Conservation (phyloP, 2,888 invertebrate genomes). For the Melinaea menophilus region DNA sequence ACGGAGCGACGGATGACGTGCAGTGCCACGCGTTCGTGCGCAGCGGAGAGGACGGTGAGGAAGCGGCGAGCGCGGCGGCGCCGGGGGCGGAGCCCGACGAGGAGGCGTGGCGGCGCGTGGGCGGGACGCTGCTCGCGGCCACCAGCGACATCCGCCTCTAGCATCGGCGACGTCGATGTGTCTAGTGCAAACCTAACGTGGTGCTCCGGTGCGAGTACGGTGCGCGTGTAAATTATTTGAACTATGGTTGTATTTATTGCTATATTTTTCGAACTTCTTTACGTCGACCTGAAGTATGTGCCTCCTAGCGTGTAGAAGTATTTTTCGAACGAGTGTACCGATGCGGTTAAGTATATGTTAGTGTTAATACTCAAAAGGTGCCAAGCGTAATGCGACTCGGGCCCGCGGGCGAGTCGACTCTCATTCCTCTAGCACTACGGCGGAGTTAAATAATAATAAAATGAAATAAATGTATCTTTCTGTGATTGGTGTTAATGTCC, state of each 20-base stretch:
- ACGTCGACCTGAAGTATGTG: slow-evolving; percentile 66
- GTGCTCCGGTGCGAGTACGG: slow-evolving; percentile 25
- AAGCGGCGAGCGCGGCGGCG: slow-evolving; percentile 25
- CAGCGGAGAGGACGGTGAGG: slow-evolving; percentile 34
- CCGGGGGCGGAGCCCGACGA: slow-evolving; percentile 28
- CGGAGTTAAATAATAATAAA: slow-evolving; percentile 47
- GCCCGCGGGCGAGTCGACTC: slow-evolving; percentile 47
- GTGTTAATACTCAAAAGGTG: slow-evolving; percentile 73
- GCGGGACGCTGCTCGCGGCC: slow-evolving; percentile 48
- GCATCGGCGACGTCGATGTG: slow-evolving; percentile 18
- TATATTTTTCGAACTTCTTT: slow-evolving; percentile 63
- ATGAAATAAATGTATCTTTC: slow-evolving; percentile 35
- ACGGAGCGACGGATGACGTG: slow-evolving; percentile 57
- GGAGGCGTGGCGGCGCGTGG: slow-evolving; percentile 37
- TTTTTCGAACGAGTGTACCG: slow-evolving; percentile 48
- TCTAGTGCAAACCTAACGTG: slow-evolving; percentile 16
- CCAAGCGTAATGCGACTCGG: slow-evolving; percentile 54
- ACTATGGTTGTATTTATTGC: slow-evolving; percentile 57
- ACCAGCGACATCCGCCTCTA: slow-evolving; percentile 62
- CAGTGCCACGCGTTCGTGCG: slow-evolving; percentile 48
- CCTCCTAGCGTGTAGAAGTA: slow-evolving; percentile 60
- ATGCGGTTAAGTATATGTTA: slow-evolving; percentile 52
- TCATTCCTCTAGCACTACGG: slow-evolving; percentile 70
- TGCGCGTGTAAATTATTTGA: slow-evolving; percentile 40
- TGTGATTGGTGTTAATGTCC: slow-evolving; percentile 45